These are phyloP conservation scores for Pecten maximus DNA, from an alignment of 2,888 invertebrate species.

Conservation along the genomic window DNA sequence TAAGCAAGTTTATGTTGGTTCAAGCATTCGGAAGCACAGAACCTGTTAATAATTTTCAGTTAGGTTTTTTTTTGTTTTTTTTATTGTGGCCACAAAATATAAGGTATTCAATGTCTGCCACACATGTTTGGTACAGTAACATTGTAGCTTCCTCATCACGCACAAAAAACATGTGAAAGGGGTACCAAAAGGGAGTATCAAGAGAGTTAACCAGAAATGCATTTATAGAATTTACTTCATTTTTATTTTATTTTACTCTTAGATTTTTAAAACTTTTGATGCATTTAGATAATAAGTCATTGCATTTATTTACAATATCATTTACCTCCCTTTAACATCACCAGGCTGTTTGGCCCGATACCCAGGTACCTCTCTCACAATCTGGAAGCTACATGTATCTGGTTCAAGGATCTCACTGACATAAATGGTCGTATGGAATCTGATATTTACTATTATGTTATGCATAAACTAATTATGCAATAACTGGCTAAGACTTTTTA, in stretches of 20 bases:
- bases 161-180: neutral
- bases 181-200: neutral
- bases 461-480: slow-evolving; percentile 29
- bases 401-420: slow-evolving; percentile 10
- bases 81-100: neutral
- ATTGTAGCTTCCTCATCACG: neutral
- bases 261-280: neutral
- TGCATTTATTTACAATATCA: no score
- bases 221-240: slow-evolving; percentile 1
- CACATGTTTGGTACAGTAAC: neutral
- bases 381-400: neutral
- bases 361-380: neutral
- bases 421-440: slow-evolving; percentile 13
- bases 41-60: neutral
- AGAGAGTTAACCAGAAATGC: neutral
- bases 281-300: neutral
- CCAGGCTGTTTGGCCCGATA: neutral
- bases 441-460: slow-evolving; percentile 29
- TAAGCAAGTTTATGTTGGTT: neutral
- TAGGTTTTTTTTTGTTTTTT: no score
- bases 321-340: neutral
- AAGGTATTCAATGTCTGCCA: neutral
- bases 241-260: neutral
- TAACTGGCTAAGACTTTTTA: slow-evolving; percentile 33
- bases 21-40: neutral